Evolutionary conservation across 1,140 invertebrate species (phyloP).

Genomic region (Zaprionus nigranus): DNA sequence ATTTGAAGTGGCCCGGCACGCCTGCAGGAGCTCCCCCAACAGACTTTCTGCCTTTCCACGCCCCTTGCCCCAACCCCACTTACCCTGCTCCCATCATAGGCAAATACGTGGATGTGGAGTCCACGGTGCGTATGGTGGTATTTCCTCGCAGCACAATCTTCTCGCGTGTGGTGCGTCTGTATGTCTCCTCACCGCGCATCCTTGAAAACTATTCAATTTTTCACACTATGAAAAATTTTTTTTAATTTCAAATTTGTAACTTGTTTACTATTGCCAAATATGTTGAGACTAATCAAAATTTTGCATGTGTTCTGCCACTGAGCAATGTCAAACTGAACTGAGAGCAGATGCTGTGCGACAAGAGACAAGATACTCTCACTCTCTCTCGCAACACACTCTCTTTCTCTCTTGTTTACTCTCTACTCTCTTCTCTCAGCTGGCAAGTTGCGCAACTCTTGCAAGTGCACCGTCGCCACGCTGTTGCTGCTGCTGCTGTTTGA

Average conservation of each 20-base stretch:
- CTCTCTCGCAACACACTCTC: neutral
- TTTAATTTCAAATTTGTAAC: conserved; percentile 15
- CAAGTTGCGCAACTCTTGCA: conserved; percentile 66
- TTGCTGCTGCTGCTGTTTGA: conserved; percentile 54
- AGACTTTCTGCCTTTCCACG: neutral
- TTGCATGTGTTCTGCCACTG: conserved; percentile 57
- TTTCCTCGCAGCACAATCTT: conserved; percentile 82
- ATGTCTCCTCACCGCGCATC: conserved; percentile 80
- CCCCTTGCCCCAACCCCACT: conserved; percentile 10
- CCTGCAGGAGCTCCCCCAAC: conserved; percentile 6
- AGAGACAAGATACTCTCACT: conserved; percentile 29
- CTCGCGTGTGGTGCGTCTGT: conserved; percentile 81
- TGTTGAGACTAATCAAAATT: conserved; percentile 28
- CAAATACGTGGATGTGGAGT: conserved; percentile 82
- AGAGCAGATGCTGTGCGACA: conserved; percentile 42
- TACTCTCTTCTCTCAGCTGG: conserved; percentile 32
- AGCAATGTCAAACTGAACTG: conserved; percentile 56
- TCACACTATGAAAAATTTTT: conserved; percentile 38
- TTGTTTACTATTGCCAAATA: conserved; percentile 63
- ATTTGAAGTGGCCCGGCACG: conserved; percentile 58
- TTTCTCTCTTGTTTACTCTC: conserved; percentile 4
- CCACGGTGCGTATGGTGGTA: conserved; percentile 81
- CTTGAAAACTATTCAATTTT: conserved; percentile 21
- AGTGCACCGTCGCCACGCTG: conserved; percentile 40
- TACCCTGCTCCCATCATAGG: conserved; percentile 68